Conservation (phyloP, 2,113 vertebrate genomes). For the Labeo rohita region DNA sequence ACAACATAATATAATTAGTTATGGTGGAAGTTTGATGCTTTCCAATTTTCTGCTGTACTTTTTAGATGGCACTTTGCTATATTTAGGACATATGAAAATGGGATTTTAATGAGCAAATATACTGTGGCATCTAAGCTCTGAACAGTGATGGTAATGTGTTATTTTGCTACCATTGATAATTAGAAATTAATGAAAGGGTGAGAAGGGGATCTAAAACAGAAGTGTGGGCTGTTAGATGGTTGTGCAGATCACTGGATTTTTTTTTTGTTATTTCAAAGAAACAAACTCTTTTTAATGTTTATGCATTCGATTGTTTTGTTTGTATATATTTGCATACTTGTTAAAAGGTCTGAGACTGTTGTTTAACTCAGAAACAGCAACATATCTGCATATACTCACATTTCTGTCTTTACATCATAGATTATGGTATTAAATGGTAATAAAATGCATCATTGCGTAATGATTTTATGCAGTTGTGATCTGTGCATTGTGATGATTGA, state of each 20-base stretch:
- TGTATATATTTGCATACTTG: not conserved
- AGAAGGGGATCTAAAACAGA: constrained; percentile 5
- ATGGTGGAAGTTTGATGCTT: not conserved
- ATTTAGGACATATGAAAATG: constrained; percentile 52
- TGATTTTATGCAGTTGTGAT: not conserved
- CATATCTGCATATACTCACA: not conserved
- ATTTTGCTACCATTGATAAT: constrained; percentile 65
- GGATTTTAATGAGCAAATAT: constrained; percentile 55
- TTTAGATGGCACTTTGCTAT: constrained; percentile 36
- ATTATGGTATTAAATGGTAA: not conserved
- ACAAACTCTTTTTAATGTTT: constrained; percentile 12
- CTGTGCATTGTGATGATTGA: not conserved
- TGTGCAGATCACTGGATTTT: constrained; percentile 23
- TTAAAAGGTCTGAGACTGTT: not conserved
- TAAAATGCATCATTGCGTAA: not conserved
- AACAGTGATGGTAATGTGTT: constrained; percentile 51
- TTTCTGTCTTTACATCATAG: not conserved
- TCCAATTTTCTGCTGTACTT: not conserved
- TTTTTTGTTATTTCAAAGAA: constrained; percentile 31
- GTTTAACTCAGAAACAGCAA: not conserved
- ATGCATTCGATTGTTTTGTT: not conserved
- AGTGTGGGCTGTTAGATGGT: constrained; percentile 28
- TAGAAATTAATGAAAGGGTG: constrained; percentile 57
- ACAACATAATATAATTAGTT: not conserved
- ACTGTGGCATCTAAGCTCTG: constrained; percentile 33